phyloP scores from a whole-genome alignment of 2,113 vertebrate species.

The Poecilia latipinna region DNA sequence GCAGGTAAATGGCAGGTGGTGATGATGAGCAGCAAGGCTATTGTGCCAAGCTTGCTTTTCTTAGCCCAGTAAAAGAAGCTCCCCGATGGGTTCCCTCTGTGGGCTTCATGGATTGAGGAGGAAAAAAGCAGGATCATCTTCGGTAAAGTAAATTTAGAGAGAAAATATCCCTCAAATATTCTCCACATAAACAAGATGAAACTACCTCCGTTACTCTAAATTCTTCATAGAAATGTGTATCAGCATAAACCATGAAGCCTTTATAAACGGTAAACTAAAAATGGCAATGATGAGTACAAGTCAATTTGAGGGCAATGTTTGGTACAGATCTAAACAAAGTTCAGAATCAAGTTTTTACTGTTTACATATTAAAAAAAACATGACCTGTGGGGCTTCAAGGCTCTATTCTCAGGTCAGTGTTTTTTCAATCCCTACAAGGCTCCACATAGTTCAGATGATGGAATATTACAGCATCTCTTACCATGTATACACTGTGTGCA shows the following conservation, averaged over 20 bases:
- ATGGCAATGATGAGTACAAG: constrained; percentile 15
- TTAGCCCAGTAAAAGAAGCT: constrained; percentile 56
- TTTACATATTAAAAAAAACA: neutral
- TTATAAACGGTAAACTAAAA: constrained; percentile 16
- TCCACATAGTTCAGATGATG: neutral
- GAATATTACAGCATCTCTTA: neutral
- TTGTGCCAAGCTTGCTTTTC: constrained; percentile 59
- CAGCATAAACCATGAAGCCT: constrained; percentile 38
- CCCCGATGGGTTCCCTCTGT: constrained; percentile 29
- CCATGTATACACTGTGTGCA: neutral
- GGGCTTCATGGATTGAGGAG: constrained; percentile 15
- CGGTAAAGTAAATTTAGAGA: constrained; percentile 47
- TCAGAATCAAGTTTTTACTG: neutral
- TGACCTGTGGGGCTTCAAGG: neutral
- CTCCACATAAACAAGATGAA: constrained; percentile 29
- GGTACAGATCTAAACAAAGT: neutral
- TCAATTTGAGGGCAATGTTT: neutral
- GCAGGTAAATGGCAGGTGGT: constrained; percentile 70
- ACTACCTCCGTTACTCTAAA: constrained; percentile 38
- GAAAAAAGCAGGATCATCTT: constrained; percentile 56
- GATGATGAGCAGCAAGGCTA: constrained; percentile 64
- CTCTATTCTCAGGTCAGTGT: neutral
- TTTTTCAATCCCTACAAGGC: neutral
- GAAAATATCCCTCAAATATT: constrained; percentile 52
- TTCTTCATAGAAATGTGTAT: constrained; percentile 35